A percentile compares a stretch with the other conserved stretches of the same genome.
These are phyloP conservation scores for Ophion ventricosus DNA, from an alignment of 2,888 invertebrate species.

Conservation along the genomic window DNA sequence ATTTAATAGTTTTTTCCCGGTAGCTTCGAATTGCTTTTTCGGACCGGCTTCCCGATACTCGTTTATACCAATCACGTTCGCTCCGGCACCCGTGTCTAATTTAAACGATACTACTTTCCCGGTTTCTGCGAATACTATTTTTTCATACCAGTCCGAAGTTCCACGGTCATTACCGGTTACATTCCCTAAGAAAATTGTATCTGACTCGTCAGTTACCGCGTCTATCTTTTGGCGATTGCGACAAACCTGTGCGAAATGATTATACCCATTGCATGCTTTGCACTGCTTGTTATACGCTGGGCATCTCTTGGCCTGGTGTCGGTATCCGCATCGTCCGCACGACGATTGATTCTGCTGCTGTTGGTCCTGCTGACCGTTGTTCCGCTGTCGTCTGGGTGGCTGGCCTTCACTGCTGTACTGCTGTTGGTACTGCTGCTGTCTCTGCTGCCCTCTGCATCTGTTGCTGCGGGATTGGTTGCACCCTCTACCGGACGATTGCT, in stretches of 20 bases:
- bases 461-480: background rate
- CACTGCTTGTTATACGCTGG: slow-evolving; percentile 11
- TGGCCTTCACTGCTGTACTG: slow-evolving; percentile 1
- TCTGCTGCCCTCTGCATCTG: slow-evolving; percentile 23
- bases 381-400: slow-evolving; percentile 8
- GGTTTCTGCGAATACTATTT: slow-evolving; percentile 14
- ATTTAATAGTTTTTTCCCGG: slow-evolving; percentile 1
- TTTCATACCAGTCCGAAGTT: background rate
- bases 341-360: slow-evolving; percentile 8
- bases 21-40: background rate
- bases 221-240: background rate
- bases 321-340: background rate
- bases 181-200: slow-evolving; percentile 7
- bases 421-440: slow-evolving; percentile 4
- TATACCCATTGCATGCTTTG: background rate
- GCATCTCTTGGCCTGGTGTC: background rate
- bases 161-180: background rate
- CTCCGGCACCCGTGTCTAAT: slow-evolving; percentile 31
- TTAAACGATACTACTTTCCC: slow-evolving; percentile 31
- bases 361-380: background rate
- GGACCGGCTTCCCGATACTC: background rate
- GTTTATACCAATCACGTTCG: slow-evolving; percentile 35
- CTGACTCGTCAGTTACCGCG: background rate
- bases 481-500: slow-evolving; percentile 3
- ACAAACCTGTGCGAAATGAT: slow-evolving; percentile 9